Base-by-base conservation (phyloP, 2,113 vertebrate species). In the Morone saxatilis region DNA sequence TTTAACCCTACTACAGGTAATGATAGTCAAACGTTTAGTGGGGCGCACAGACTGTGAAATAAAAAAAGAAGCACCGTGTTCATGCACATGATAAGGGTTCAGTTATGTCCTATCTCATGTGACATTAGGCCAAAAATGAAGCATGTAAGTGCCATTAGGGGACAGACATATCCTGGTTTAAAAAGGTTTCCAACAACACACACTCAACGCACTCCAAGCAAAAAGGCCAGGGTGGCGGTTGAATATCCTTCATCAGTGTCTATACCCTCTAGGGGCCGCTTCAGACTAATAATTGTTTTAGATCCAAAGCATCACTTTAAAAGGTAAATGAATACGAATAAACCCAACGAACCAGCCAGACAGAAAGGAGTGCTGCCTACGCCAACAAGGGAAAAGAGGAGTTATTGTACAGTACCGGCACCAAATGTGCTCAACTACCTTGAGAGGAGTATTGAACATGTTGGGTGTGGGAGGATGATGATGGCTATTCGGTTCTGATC, bases 381-480 rank as follows among this genome's bases (percentile, higher is more conserved):
- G 19, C 54, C 8, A 0, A 38, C 43, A 1, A 9, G 6, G 10
- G 14, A 47, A 22, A 47, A 22, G 25, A 57, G 3, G 7, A 67
- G 10, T 17, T 6, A 56, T 69, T 74, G 48, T 50, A 31, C 82
- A 74, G 70, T 7, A 11, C 13, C 8, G 14, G 56, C 71, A 31
- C 47, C 11, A 12, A 69, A 73, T 62, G 61, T 31, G 63, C 77
- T 71, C 19, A 0, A 17, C 53, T 60, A 73, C 57, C 75, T 74
- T 54, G 9, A 45, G 57, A 59, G 65, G 20, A 53, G 45, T 10
- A 51, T 0, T 71, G 67, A 71, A 67, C 80, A 83, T 80, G 76
- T 61, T 75, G 80, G 47, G 19, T 13, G 76, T 86, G 76, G 85
- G 80, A 75, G 85, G 85, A 63, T 70, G 69, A 69, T 4, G 62